Evolutionary conservation across 2,888 invertebrate species (phyloP), one percentile per base, ranked within the genome.

Genomic region (Ornithoptera priamus): DNA sequence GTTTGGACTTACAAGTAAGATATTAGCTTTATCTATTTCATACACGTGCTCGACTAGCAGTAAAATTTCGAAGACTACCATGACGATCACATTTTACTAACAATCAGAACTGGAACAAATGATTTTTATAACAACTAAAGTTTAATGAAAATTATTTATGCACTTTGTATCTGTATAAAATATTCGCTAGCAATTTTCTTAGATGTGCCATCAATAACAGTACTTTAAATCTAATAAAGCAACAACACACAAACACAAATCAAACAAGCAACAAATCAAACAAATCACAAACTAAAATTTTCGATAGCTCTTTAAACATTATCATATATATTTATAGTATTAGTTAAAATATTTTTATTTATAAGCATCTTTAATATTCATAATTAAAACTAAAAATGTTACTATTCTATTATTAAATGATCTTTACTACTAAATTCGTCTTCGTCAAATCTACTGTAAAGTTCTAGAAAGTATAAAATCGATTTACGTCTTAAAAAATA

Each of bases 381-480:
- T 30, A 5, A 4, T 30, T 30, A 30, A 30, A 30, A 30, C 30
- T 30, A 30, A 30, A 3, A 30, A 30, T 39, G 10, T 39, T 39
- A 39, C 6, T 0, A 39, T 39, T 39, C 0, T 39, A 39, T 10
- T 10, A 8, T 10, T 24, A 15, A 24, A 59, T 59, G 7, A 30
- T 0, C 24, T 46, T 46, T 3, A 17, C 15, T 46, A n/a, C 53
- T 53, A 53, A 4, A 53, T 53, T 53, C n/a, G 18, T 24, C 7
- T 58, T 30, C 17, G 3, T 17, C 30, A 15, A 59, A 59, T 4
- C 30, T 0, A 59, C 39, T 60, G 8, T 39, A 58, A 22, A 22
- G 15, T 57, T 77, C 77, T 75, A 75, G 81, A 82, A 82, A 82
- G 81, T 72, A 69, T 71, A 61, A 42, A 65, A 65, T 56, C 61